Evolutionary conservation across 1,140 invertebrate genomes (phyloP), one percentile per base, ranked within the genome.

Genomic region (Eriocheir sinensis): DNA sequence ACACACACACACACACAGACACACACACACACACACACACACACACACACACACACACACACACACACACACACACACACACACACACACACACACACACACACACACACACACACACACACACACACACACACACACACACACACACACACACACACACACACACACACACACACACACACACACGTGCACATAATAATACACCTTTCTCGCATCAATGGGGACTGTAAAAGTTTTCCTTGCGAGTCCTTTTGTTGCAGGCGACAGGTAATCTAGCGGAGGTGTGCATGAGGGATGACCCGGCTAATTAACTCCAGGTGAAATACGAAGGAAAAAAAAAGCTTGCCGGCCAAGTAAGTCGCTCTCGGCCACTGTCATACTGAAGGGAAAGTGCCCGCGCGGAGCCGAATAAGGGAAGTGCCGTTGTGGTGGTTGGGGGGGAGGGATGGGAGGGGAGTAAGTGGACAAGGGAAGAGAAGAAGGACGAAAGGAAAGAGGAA

Each of bases 41-140:
- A 48, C 44, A 48, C 44, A 48, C 44, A 48, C 44, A 48, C 44
- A 48, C 44, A 48, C 44, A 48, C 44, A 48, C 44, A 48, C 44
- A 48, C 44, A 48, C 44, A 48, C 44, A 48, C 44, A 48, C 44
- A 48, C 44, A 48, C 44, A 48, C 44, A 48, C 44, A 48, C 44
- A 48, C 44, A 48, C 44, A 48, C 44, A 48, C 44, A 48, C 44
- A 48, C 44, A 48, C 44, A 48, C 44, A 48, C 44, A 48, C 44
- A 48, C 44, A 48, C 53, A 72, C 53, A 72, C 53, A 72, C 53
- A 72, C 53, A 72, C 53, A 72, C 53, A 72, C 53, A 72, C 53
- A 72, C 53, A 72, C 53, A 72, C 53, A 72, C 53, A 72, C 53
- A 72, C 53, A 72, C 53, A 72, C 53, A 72, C 53, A 72, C 53